These are phyloP conservation scores for Trissoscelio sp. DNA, from an alignment of 2,888 invertebrate genomes.

Conservation along the genomic window DNA sequence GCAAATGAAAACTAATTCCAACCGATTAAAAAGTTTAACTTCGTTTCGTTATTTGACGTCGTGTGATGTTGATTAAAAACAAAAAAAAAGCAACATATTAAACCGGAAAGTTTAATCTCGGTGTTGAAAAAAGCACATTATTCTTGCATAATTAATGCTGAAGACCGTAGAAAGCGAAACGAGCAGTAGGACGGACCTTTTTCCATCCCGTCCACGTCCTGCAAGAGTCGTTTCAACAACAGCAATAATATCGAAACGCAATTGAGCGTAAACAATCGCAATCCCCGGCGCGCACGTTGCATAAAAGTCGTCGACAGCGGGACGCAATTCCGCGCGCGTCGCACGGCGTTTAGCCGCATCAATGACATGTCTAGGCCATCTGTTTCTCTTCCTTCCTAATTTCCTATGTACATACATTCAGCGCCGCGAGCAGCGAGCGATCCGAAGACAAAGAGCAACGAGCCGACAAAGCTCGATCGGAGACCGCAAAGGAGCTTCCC, in stretches of 20 bases:
- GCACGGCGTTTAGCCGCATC: conserved; percentile 48
- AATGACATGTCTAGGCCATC: conserved; percentile 63
- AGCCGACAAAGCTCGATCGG: conserved; percentile 48
- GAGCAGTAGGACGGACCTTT: conserved; percentile 5
- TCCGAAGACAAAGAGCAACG: conserved; percentile 47
- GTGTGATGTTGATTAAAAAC: neutral
- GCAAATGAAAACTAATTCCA: neutral
- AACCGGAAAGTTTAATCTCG: conserved; percentile 14
- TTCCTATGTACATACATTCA: conserved; percentile 66
- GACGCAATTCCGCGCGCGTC: conserved; percentile 54
- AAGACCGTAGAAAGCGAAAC: neutral
- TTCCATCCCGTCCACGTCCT: conserved; percentile 16
- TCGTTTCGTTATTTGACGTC: neutral
- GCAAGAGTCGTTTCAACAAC: conserved; percentile 39
- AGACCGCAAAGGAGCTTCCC: conserved; percentile 28
- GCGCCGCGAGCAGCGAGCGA: conserved; percentile 29
- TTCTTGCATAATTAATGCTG: conserved; percentile 29
- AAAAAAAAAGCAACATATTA: conserved; percentile 7
- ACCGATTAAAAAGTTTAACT: neutral
- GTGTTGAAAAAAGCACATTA: neutral
- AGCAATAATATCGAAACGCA: conserved; percentile 56
- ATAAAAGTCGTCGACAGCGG: conserved; percentile 47
- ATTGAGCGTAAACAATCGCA: conserved; percentile 61
- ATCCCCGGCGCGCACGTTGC: conserved; percentile 34
- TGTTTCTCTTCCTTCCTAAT: conserved; percentile 65